These are phyloP conservation scores for Camponotus pennsylvanicus DNA, from an alignment of 1,140 invertebrate genomes.

Conservation along the genomic window DNA sequence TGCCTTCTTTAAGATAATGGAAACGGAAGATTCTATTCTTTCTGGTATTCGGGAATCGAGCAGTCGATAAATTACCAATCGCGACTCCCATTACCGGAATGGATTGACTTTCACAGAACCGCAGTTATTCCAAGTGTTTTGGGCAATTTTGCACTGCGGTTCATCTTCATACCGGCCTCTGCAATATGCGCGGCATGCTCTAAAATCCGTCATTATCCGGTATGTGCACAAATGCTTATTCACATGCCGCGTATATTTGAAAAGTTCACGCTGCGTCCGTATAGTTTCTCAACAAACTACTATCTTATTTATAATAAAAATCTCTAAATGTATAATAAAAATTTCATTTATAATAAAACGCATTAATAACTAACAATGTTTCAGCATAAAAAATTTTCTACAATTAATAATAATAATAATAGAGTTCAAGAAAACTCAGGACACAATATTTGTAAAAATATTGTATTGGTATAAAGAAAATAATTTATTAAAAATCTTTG, in stretches of 20 bases:
- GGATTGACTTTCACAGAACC: constrained; percentile 36
- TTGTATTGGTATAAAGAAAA: too few species aligned
- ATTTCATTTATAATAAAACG: not conserved
- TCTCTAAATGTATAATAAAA: too few species aligned
- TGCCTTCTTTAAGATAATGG: not conserved
- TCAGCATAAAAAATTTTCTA: not conserved
- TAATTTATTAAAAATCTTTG: too few species aligned
- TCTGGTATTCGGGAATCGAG: not conserved
- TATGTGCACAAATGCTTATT: constrained; percentile 37
- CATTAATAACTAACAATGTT: not conserved
- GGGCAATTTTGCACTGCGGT: constrained; percentile 45
- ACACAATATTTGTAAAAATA: too few species aligned
- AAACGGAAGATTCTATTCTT: not conserved
- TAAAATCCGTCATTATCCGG: constrained; percentile 53
- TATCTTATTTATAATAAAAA: not conserved
- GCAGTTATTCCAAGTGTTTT: constrained; percentile 49
- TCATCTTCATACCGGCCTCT: constrained; percentile 37
- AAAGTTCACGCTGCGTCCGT: not conserved
- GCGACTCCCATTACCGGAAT: not conserved
- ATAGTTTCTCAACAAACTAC: not conserved
- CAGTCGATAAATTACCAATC: constrained; percentile 14
- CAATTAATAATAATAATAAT: not conserved
- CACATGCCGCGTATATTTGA: constrained; percentile 26
- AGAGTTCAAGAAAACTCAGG: too few species aligned
- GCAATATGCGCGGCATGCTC: constrained; percentile 46